Base-by-base conservation (phyloP, 2,113 vertebrate genomes). In the Probosciger aterrimus region DNA sequence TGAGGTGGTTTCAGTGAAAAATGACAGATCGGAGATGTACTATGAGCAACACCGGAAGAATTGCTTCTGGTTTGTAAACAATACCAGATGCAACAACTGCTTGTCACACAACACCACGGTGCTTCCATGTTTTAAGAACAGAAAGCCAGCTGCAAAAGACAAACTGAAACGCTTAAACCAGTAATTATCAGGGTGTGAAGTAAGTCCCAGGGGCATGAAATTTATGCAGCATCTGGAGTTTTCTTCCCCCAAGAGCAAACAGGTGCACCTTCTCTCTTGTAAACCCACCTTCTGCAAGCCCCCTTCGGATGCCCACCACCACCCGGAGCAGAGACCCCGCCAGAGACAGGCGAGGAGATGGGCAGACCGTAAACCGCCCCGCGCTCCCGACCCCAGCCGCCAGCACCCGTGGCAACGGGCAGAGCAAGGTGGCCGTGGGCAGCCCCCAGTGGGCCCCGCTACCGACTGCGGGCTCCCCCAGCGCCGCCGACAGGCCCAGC, bases 121-220 rank as follows among this genome's bases (percentile, higher is more conserved):
- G 39, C 11, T 86, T 20, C 59, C 80, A 30, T 0, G 30, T 73
- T 82, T 65, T 52, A 44, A 46, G 60, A 87, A 37, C 0, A 50
- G 43, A 3, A 62, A 74, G 22, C 24, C 47, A 57, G 33, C 41
- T 74, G 47, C 49, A 91, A 69, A 62, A 44, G 16, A 63, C 44
- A 81, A 88, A 88, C 4, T 47, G 31, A 22, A 62, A 74, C 41
- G 43, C 80, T 92, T 65, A n/a, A 35, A 80, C 43, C 37, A 57
- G 2, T 76, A 90, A 92, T 83, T 83, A 64, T 12, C 71, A 80
- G 80, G 91, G 86, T 2, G 59, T 10, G 68, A 71, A 81, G 3
- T 28, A 69, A 77, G 59, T 62, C 96, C 68, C 50, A 80, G 44
- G 41, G 93, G 60, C 91, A 88, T 10, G 24, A 69, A 60, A 57